phyloP scores from a whole-genome alignment of 2,797 vertebrate genomes.

The Anomalospiza imberbis region DNA sequence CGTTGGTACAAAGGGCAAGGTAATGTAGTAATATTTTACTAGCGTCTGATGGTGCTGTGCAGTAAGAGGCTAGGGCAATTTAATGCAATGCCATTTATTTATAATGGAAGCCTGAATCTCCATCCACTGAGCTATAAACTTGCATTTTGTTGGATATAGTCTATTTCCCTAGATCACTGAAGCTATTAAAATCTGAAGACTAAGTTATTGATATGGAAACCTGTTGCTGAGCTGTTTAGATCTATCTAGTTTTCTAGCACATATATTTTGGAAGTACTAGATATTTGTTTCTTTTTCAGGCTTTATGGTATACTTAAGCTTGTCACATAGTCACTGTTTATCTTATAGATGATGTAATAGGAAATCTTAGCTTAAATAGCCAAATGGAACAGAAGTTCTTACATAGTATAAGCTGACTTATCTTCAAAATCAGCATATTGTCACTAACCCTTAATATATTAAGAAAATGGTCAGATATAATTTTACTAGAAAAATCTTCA shows the following conservation, averaged over 20 bases:
- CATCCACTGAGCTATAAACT: constrained; percentile 13
- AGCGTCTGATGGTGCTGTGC: background rate
- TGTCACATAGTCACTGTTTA: background rate
- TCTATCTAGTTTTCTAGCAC: background rate
- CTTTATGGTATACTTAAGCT: constrained; percentile 1
- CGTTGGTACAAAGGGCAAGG: constrained; percentile 28
- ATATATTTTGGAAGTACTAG: background rate
- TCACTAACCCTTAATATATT: background rate
- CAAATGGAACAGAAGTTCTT: background rate
- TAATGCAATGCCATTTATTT: constrained; percentile 30
- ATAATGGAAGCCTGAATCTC: background rate
- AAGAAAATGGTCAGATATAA: background rate
- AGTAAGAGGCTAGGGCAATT: constrained; percentile 11
- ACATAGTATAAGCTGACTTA: background rate
- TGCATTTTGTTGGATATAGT: constrained; percentile 24
- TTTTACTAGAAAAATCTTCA: background rate
- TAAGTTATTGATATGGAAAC: constrained; percentile 38
- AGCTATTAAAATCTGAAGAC: constrained; percentile 47
- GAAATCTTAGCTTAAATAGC: background rate
- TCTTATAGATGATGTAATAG: background rate
- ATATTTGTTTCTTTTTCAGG: constrained; percentile 2
- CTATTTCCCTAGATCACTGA: constrained; percentile 23
- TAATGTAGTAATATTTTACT: constrained; percentile 42
- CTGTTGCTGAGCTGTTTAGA: constrained; percentile 1
- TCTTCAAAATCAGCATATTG: background rate